Percentiles rank a stretch among this genome's conserved stretches.
These are phyloP conservation scores for Agonum fuliginosum DNA, from an alignment of 2,888 invertebrate species.

Conservation along the genomic window DNA sequence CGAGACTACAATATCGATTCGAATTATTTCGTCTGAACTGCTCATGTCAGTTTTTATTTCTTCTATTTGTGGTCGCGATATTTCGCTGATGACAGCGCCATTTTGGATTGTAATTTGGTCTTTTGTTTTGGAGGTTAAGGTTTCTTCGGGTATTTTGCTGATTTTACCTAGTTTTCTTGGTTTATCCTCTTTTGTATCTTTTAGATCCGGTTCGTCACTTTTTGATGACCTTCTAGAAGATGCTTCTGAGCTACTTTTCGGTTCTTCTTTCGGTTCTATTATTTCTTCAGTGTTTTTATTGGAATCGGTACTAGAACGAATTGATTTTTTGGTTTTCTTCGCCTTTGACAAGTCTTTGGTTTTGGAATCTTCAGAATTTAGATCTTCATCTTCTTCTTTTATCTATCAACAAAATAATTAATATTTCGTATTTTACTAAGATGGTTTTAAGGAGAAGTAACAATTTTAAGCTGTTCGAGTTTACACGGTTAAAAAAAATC, in stretches of 20 bases:
- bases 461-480: no score
- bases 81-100: background rate
- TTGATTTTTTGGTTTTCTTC: slow-evolving; percentile 5
- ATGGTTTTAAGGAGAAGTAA: background rate
- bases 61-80: background rate
- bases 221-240: no score
- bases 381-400: slow-evolving; percentile 33
- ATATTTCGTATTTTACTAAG: background rate
- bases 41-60: slow-evolving; percentile 19
- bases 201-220: no score
- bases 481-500: no score
- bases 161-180: background rate
- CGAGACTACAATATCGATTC: slow-evolving; percentile 1
- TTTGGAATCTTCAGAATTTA: background rate
- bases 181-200: no score
- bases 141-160: background rate
- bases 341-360: background rate
- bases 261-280: background rate
- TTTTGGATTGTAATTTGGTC: background rate
- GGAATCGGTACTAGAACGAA: slow-evolving; percentile 13
- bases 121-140: background rate
- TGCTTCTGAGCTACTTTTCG: no score
- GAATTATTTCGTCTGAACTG: background rate
- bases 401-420: background rate
- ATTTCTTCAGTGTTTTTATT: slow-evolving; percentile 27